phyloP scores from a whole-genome alignment of 2,797 vertebrate genomes.

The Streptopelia turtur region DNA sequence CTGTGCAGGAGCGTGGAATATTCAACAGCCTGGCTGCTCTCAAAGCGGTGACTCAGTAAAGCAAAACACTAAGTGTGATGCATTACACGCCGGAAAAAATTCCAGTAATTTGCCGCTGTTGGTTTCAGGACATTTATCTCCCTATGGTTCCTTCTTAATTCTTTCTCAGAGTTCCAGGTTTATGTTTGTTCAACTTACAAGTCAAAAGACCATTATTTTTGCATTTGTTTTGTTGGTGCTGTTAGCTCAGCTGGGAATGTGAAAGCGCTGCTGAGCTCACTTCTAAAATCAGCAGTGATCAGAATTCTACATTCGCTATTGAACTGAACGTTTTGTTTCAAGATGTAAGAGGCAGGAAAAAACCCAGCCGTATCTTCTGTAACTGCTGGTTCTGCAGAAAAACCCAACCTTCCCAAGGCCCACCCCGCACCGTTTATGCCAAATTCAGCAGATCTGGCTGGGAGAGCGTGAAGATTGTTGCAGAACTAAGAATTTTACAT shows the following conservation, averaged over 20 bases:
- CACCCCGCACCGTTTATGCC: background rate
- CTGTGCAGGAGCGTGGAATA: background rate
- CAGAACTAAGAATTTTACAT: background rate
- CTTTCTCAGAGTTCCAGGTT: constrained; percentile 10
- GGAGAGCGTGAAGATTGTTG: background rate
- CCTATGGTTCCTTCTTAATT: background rate
- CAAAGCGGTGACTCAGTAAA: background rate
- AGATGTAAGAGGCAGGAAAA: background rate
- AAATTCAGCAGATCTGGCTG: constrained; percentile 20
- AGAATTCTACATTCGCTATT: background rate
- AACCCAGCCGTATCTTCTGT: background rate
- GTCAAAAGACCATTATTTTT: background rate
- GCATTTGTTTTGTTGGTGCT: background rate
- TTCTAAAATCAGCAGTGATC: background rate
- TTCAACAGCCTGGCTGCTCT: background rate
- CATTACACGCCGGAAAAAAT: background rate
- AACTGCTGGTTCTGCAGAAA: constrained; percentile 30
- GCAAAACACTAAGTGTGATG: constrained; percentile 31
- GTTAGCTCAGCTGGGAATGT: constrained; percentile 5
- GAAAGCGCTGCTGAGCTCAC: background rate
- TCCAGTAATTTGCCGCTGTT: background rate
- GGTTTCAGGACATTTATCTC: constrained; percentile 47
- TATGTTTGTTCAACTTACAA: background rate
- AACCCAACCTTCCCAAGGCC: background rate
- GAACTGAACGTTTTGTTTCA: constrained; percentile 22